Base-by-base conservation (phyloP, 1,140 invertebrate genomes). In the Diorhabda carinulata region DNA sequence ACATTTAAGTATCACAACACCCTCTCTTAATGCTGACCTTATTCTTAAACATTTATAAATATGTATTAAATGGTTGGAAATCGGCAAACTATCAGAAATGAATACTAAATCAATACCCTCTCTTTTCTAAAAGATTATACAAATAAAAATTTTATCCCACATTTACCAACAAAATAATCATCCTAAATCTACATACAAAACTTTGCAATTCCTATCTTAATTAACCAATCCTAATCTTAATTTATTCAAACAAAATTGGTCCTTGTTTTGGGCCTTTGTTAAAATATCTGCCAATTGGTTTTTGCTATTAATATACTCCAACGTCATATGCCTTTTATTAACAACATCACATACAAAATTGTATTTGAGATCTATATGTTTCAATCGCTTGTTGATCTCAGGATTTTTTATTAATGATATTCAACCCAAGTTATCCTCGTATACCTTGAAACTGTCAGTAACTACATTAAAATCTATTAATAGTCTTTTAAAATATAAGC, bases 341-440 rank as follows among this genome's bases (percentile, higher is more conserved):
- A 61, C 8, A 61, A 25, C 41, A 8, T 42, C 59, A 61, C 59
- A 61, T 10, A 61, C 59, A 61, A 61, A 42, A 41, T 61, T 61
- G 59, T 40, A 61, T 9, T 61, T 61, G 9, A 61, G 8, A 41
- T 61, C 59, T 41, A 61, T 40, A 61, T 61, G 59, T 42, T 61
- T 61, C 9, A 61, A 4, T 40, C 59, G n/a, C 41, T 42, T 61
- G 25, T 1, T 25, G 25, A 1, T 25, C 25, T 25, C 25, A 25
- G 25, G 25, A 61, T 61, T 61, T 42, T 3, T 61, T 40, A 61
- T 42, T 4, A 61, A 42, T n/a, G 10, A n/a, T 1, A 42, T 61
- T n/a, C 40, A 61, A 4, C 40, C 40, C 25, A 7, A n/a, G 52
- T 56, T 56, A 7, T 6, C 6, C 6, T n/a, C n/a, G 52, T n/a